Evolutionary conservation across 2,113 vertebrate genomes (phyloP).

Genomic region (Pelobates fuscus): DNA sequence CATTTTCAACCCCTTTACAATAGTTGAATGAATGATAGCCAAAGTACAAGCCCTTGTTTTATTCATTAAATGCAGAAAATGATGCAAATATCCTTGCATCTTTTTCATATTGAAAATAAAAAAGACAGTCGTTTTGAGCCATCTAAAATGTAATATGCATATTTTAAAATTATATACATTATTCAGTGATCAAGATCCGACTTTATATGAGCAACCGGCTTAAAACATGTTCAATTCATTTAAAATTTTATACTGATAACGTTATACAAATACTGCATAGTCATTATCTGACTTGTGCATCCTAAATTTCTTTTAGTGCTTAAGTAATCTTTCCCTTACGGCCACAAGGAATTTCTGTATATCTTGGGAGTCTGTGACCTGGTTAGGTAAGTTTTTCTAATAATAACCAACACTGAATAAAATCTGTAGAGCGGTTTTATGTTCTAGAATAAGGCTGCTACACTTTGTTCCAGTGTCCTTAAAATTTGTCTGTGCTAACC

Average conservation of each 20-base stretch:
- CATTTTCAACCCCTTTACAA: too few relatives aligned
- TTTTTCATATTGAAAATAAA: too few relatives aligned
- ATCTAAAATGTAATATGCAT: too few relatives aligned
- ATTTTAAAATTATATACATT: too few relatives aligned
- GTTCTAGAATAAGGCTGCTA: not conserved
- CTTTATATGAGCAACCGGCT: not conserved
- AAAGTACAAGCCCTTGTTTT: too few relatives aligned
- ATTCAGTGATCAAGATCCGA: too few relatives aligned
- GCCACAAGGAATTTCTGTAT: not conserved
- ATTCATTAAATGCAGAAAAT: too few relatives aligned
- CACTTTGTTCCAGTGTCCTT: slow-evolving; percentile 18
- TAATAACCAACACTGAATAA: slow-evolving; percentile 30
- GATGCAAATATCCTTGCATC: too few relatives aligned
- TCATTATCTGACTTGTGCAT: slow-evolving; percentile 20
- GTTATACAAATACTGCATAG: not conserved
- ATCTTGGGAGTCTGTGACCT: slow-evolving; percentile 35
- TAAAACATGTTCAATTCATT: not conserved
- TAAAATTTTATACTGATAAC: not conserved
- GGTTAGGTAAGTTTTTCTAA: slow-evolving; percentile 41
- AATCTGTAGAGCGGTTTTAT: slow-evolving; percentile 9
- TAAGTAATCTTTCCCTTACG: slow-evolving; percentile 38
- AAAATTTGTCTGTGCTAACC: slow-evolving; percentile 32
- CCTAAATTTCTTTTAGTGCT: slow-evolving; percentile 37
- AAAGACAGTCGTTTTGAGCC: too few relatives aligned
- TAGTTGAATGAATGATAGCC: too few relatives aligned